A percentile compares a stretch with the other conserved stretches of the same genome.
Evolutionary conservation across 2,888 invertebrate genomes (phyloP).

Genomic region (Zelleria hepariella): DNA sequence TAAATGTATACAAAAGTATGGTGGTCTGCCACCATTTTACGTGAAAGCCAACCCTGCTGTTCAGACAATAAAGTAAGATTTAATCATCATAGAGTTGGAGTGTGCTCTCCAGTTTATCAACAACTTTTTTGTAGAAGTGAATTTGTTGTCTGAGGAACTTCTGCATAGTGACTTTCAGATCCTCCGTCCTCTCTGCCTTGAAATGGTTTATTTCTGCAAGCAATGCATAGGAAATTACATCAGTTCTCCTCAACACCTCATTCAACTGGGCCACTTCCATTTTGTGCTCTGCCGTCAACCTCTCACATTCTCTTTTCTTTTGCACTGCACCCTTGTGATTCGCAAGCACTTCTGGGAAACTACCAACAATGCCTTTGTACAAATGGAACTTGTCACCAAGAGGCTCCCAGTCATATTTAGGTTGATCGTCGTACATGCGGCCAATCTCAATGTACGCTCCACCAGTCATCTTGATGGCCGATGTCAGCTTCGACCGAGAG

Average conservation of each 20-base stretch:
- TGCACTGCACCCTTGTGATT: slow-evolving; percentile 92
- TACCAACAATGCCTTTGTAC: slow-evolving; percentile 92
- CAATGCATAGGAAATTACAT: slow-evolving; percentile 92
- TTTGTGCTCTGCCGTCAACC: slow-evolving; percentile 83
- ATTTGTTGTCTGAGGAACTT: slow-evolving; percentile 91
- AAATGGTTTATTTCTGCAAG: slow-evolving; percentile 97
- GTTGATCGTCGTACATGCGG: slow-evolving; percentile 90
- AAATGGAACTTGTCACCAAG: slow-evolving; percentile 92
- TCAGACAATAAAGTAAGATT: slow-evolving; percentile 5
- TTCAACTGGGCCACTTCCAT: slow-evolving; percentile 85
- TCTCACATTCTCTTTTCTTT: slow-evolving; percentile 91
- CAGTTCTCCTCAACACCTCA: slow-evolving; percentile 86
- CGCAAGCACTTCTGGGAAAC: slow-evolving; percentile 90
- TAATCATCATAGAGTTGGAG: slow-evolving; percentile 63
- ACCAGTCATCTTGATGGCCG: slow-evolving; percentile 88
- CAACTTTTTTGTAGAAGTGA: slow-evolving; percentile 89
- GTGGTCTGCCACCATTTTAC: neutral
- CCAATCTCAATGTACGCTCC: slow-evolving; percentile 93
- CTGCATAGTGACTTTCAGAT: slow-evolving; percentile 89
- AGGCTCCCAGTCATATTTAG: slow-evolving; percentile 91
- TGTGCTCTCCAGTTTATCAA: slow-evolving; percentile 78
- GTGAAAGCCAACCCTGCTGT: neutral
- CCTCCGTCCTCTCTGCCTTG: slow-evolving; percentile 86
- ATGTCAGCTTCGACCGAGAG: slow-evolving; percentile 78
- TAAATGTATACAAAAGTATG: neutral